Conservation (phyloP, 2,797 vertebrate genomes). For the Sebastiscus albofasciatus region DNA sequence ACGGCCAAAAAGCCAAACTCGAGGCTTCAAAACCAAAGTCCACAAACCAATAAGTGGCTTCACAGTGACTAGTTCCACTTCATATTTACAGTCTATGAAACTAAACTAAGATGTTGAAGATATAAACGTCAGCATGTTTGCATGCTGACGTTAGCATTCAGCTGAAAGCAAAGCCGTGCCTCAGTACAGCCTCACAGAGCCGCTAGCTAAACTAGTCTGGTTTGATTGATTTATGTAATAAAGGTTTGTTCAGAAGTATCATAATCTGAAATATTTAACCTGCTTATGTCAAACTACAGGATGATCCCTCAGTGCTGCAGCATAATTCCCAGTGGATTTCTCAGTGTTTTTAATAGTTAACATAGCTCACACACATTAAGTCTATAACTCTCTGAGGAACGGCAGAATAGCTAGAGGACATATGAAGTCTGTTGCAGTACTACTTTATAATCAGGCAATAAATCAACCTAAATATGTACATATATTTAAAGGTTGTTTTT, state of each 20-base stretch:
- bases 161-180: background rate
- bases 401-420: background rate
- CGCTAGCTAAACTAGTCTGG: background rate
- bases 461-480: background rate
- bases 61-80: too few relatives aligned
- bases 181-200: background rate
- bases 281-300: constrained; percentile 38
- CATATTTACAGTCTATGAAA: background rate
- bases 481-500: background rate
- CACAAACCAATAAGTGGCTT: too few relatives aligned
- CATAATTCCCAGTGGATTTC: constrained; percentile 7
- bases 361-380: background rate
- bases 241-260: background rate
- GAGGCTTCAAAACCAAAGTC: accelerated
- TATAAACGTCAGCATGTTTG: background rate
- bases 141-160: background rate
- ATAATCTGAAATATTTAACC: constrained; percentile 33
- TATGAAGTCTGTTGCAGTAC: background rate
- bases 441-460: background rate
- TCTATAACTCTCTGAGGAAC: background rate
- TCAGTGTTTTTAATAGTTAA: constrained; percentile 1
- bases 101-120: background rate
- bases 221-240: background rate
- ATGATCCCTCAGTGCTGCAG: constrained; percentile 16
- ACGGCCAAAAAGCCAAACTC: accelerated